Conservation (phyloP, 2,797 vertebrate species). For the Iguana delicatissima region DNA sequence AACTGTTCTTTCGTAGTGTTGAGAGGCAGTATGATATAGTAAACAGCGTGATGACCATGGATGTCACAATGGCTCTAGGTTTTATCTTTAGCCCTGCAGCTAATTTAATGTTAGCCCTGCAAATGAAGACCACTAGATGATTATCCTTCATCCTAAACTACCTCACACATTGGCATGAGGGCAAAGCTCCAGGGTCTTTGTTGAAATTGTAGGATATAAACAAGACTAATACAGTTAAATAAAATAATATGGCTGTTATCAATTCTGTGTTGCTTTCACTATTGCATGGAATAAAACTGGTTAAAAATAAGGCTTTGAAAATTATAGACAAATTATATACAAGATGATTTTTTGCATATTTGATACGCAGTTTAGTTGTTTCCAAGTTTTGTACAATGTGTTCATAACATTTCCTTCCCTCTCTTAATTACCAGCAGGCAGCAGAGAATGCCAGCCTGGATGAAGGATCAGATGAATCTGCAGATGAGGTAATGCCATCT, state of each 20-base stretch:
- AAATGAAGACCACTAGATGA: not conserved
- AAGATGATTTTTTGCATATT: not conserved
- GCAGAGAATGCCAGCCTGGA: conserved; percentile 73
- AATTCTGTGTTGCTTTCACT: not conserved
- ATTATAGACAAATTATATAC: not conserved
- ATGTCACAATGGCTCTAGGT: not conserved
- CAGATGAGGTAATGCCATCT: conserved; percentile 70
- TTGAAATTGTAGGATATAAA: not conserved
- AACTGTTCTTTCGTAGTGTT: not conserved
- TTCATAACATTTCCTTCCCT: conserved; percentile 12
- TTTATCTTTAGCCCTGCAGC: not conserved
- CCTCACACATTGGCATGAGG: not conserved
- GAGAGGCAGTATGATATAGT: not conserved
- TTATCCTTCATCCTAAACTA: not conserved
- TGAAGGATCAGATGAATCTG: conserved; percentile 55
- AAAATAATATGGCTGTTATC: not conserved
- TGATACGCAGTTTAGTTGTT: not conserved
- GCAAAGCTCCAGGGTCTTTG: not conserved
- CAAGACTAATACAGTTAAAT: not conserved
- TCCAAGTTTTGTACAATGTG: not conserved
- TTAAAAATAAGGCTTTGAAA: not conserved
- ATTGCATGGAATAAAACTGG: not conserved
- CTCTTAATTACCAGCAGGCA: conserved; percentile 56
- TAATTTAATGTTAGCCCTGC: not conserved
- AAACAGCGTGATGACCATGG: not conserved